These are phyloP conservation scores for Dryobotodes eremita DNA, from an alignment of 2,888 invertebrate species.

Conservation along the genomic window DNA sequence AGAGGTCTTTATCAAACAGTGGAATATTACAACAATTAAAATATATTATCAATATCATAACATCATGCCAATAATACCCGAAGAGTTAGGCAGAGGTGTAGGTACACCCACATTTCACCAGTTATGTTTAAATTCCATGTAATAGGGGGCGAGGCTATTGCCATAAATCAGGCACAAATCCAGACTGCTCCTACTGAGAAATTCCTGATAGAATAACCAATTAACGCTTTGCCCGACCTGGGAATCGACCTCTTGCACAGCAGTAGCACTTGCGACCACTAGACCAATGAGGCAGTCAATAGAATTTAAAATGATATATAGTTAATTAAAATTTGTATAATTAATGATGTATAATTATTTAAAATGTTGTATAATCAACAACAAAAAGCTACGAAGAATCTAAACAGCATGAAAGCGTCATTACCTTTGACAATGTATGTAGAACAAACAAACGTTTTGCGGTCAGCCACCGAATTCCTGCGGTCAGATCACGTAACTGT, in stretches of 20 bases:
- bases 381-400: neutral
- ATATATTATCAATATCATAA: neutral
- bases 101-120: no score
- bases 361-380: no score
- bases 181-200: no score
- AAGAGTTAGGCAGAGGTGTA: no score
- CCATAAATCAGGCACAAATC: neutral
- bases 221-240: neutral
- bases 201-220: neutral
- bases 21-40: neutral
- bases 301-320: neutral
- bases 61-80: no score
- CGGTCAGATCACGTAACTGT: slow-evolving; percentile 13
- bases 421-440: neutral
- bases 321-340: no score
- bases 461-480: slow-evolving; percentile 28
- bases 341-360: no score
- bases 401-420: neutral
- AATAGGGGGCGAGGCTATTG: neutral
- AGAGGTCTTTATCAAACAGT: neutral
- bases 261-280: neutral
- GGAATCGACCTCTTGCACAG: neutral
- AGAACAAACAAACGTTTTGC: slow-evolving; percentile 9
- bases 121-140: no score
- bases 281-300: neutral